A percentile compares a stretch with the other conserved stretches of the same genome.
phyloP scores from a whole-genome alignment of 2,797 vertebrate genomes.

The Hippopotamyrus pictus region DNA sequence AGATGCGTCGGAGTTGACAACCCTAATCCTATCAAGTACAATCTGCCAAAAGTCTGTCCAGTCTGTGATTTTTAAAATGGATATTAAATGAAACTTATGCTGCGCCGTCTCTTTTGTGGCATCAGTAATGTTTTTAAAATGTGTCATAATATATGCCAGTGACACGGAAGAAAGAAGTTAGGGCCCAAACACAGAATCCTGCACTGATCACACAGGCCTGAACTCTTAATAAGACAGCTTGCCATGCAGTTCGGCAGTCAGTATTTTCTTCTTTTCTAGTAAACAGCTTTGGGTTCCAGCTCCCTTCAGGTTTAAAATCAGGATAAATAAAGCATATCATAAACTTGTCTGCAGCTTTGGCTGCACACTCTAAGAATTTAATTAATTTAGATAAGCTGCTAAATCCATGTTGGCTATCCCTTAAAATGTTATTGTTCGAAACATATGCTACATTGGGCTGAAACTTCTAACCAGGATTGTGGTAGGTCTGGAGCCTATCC shows the following conservation, averaged over 20 bases:
- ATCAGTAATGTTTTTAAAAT: background rate
- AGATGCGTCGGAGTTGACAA: background rate
- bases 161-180: background rate
- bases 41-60: background rate
- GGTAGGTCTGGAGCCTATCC: background rate
- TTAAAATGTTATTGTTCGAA: background rate
- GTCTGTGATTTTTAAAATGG: background rate
- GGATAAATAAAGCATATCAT: background rate
- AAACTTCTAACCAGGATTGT: background rate
- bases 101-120: background rate
- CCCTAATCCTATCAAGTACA: background rate
- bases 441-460: background rate
- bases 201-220: background rate
- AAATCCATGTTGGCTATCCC: background rate
- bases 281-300: background rate
- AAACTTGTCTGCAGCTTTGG: background rate
- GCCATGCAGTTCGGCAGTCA: background rate
- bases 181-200: background rate
- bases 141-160: background rate
- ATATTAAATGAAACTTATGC: background rate
- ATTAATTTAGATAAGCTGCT: constrained; percentile 4
- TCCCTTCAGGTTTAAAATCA: background rate
- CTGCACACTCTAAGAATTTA: background rate
- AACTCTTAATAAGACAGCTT: background rate
- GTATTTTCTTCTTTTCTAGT: background rate